These are phyloP conservation scores for Hydrochoerus hydrochaeris DNA, from an alignment of 2,113 vertebrate species.

Conservation along the genomic window DNA sequence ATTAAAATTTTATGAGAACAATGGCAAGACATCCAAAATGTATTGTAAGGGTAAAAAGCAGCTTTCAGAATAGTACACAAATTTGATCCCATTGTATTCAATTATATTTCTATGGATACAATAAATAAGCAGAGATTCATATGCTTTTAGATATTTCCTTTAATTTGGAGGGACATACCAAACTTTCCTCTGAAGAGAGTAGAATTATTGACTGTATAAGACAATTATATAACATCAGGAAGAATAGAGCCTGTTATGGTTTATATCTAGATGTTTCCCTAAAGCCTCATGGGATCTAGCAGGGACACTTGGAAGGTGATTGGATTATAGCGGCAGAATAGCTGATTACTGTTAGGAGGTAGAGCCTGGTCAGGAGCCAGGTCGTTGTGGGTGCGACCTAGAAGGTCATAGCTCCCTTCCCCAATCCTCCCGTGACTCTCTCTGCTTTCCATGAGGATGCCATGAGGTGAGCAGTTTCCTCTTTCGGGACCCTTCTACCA, in stretches of 20 bases:
- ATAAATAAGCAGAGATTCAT: neutral
- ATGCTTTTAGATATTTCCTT: neutral
- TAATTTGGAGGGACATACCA: neutral
- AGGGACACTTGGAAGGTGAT: neutral
- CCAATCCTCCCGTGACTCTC: neutral
- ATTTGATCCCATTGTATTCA: neutral
- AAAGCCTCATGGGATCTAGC: neutral
- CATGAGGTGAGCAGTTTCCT: neutral
- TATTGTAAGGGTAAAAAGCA: constrained; percentile 6
- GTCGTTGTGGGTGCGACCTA: neutral
- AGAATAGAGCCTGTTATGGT: neutral
- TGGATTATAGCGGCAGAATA: neutral
- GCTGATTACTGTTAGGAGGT: neutral
- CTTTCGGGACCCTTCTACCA: neutral
- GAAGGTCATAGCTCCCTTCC: neutral
- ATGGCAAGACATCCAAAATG: neutral
- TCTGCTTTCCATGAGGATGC: neutral
- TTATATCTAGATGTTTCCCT: neutral
- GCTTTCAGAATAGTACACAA: neutral
- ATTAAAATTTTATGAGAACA: constrained; percentile 8
- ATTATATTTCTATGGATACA: neutral
- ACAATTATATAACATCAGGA: neutral
- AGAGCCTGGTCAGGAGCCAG: neutral
- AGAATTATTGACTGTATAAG: neutral
- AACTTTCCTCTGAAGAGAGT: neutral